phyloP scores from a whole-genome alignment of 2,113 vertebrate species.

The Centropus bengalensis region DNA sequence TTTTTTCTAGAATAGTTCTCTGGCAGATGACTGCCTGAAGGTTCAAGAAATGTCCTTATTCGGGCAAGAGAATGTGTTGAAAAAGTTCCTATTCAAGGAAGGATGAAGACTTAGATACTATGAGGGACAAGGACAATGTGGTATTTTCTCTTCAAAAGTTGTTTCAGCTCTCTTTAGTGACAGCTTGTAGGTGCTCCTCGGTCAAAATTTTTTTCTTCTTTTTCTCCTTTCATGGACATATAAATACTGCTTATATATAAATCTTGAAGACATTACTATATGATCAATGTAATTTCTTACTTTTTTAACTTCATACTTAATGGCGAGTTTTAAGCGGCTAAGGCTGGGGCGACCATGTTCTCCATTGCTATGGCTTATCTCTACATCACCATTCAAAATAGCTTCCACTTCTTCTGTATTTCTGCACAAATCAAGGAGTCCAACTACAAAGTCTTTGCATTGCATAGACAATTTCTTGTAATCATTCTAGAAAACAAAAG shows the following conservation, averaged over 20 bases:
- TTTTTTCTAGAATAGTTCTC: background rate
- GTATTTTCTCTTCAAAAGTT: background rate
- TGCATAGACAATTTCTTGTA: constrained; percentile 95
- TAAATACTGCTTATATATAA: background rate
- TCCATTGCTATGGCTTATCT: constrained; percentile 68
- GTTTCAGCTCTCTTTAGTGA: background rate
- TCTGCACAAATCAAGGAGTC: constrained; percentile 93
- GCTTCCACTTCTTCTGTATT: constrained; percentile 96
- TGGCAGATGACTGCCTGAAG: background rate
- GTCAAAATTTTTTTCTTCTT: background rate
- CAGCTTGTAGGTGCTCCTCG: background rate
- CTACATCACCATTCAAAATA: constrained; percentile 89
- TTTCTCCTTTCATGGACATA: background rate
- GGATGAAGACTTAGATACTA: background rate
- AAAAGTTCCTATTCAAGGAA: background rate
- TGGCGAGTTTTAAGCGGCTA: constrained; percentile 92
- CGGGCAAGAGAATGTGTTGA: background rate
- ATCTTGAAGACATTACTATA: background rate
- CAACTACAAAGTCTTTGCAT: constrained; percentile 97
- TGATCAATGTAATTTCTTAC: constrained; percentile 72
- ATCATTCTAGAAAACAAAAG: constrained; percentile 84
- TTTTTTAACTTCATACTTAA: constrained; percentile 98
- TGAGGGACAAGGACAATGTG: background rate
- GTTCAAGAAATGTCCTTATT: background rate
- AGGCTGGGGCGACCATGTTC: constrained; percentile 82